A percentile compares a stretch with the other conserved stretches of the same genome.
Conservation (phyloP, 2,888 invertebrate species). For the Lasiommata megera region DNA sequence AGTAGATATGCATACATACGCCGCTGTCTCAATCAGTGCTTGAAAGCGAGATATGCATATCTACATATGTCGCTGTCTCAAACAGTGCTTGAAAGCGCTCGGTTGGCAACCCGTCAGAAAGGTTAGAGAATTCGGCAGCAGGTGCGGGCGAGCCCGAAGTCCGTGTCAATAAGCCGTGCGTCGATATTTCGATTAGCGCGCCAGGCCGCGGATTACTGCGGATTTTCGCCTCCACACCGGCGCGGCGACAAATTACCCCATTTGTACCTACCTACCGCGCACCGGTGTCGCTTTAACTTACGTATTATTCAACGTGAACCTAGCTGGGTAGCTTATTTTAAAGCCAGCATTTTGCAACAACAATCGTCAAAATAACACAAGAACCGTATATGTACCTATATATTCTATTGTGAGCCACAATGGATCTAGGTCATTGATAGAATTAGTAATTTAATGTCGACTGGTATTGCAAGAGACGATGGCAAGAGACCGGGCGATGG, state of each 20-base stretch:
- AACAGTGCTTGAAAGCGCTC: too few relatives aligned
- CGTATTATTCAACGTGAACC: background rate
- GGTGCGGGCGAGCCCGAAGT: conserved; percentile 8
- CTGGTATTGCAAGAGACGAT: too few relatives aligned
- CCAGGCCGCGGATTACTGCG: conserved; percentile 70
- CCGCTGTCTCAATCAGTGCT: too few relatives aligned
- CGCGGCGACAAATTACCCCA: conserved; percentile 70
- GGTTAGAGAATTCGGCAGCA: background rate
- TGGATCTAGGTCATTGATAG: too few relatives aligned
- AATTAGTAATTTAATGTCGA: too few relatives aligned
- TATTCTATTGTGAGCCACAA: too few relatives aligned
- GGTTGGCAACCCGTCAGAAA: too few relatives aligned
- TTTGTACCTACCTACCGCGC: conserved; percentile 55
- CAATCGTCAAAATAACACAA: background rate
- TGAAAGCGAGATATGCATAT: too few relatives aligned
- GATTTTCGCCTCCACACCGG: conserved; percentile 71
- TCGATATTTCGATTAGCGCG: conserved; percentile 79
- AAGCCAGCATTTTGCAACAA: background rate
- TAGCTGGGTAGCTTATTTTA: background rate
- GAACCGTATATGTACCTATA: too few relatives aligned
- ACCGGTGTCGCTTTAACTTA: conserved; percentile 20
- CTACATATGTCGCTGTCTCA: too few relatives aligned
- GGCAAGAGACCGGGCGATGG: too few relatives aligned
- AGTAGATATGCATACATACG: too few relatives aligned
- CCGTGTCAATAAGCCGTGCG: conserved; percentile 62